phyloP scores from a whole-genome alignment of 2,797 vertebrate genomes.

The Valencia hispanica region DNA sequence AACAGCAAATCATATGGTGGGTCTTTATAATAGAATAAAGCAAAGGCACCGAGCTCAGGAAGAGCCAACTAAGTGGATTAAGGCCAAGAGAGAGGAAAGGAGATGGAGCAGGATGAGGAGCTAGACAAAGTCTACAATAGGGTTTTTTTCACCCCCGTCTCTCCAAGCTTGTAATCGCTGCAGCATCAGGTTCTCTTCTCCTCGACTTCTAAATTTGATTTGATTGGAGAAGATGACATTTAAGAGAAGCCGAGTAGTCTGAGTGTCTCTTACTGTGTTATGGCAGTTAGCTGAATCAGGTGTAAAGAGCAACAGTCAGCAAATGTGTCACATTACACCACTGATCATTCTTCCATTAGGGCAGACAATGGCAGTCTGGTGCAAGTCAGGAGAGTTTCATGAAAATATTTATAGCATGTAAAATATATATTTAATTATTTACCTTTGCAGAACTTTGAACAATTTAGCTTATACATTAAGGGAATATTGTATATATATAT shows the following conservation, averaged over 20 bases:
- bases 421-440: background rate
- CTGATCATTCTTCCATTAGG: constrained; percentile 18
- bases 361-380: background rate
- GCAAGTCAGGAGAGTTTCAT: constrained; percentile 1
- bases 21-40: constrained; percentile 81
- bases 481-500: background rate
- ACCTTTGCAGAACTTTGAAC: background rate
- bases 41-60: constrained; percentile 73
- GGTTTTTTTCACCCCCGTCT: constrained; percentile 46
- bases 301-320: constrained; percentile 17
- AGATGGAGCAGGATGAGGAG: constrained; percentile 68
- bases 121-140: constrained; percentile 58
- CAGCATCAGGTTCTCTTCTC: constrained; percentile 55
- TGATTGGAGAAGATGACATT: constrained; percentile 65
- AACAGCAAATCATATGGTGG: constrained; percentile 73
- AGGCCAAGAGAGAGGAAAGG: constrained; percentile 63
- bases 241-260: constrained; percentile 51
- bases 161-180: constrained; percentile 57
- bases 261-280: constrained; percentile 38
- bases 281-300: constrained; percentile 40
- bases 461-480: background rate
- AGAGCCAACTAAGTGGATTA: constrained; percentile 82
- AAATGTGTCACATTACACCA: constrained; percentile 13
- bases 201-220: constrained; percentile 62
- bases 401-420: background rate